Conservation (phyloP, 2,113 vertebrate genomes). For the Labeo rohita region DNA sequence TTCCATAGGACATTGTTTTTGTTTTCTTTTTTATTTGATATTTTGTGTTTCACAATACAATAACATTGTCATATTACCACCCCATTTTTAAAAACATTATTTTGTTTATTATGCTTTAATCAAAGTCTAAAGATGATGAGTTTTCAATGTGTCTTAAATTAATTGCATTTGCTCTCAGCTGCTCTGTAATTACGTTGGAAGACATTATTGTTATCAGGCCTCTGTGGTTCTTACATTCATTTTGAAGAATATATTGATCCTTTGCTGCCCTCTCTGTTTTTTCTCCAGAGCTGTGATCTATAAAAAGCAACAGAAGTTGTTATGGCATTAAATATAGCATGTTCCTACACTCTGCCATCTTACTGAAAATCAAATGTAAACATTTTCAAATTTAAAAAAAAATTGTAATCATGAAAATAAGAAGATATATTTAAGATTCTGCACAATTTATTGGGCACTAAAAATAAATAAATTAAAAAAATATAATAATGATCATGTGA, state of each 20-base stretch:
- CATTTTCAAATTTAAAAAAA: background rate
- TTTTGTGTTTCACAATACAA: background rate
- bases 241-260: background rate
- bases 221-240: background rate
- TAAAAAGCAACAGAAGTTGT: background rate
- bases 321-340: background rate
- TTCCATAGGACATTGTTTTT: background rate
- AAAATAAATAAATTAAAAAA: background rate
- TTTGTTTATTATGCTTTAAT: background rate
- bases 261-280: slow-evolving; percentile 5
- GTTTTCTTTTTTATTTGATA: background rate
- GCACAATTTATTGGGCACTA: background rate
- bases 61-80: background rate
- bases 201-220: background rate
- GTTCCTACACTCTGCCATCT: background rate
- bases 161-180: background rate
- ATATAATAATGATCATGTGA: background rate
- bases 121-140: background rate
- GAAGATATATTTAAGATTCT: background rate
- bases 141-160: background rate
- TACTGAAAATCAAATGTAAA: background rate
- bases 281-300: background rate
- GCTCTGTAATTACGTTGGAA: background rate
- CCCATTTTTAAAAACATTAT: background rate
- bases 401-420: background rate